Evolutionary conservation across 2,888 invertebrate genomes (phyloP).

Genomic region (Crossocerus cetratus): DNA sequence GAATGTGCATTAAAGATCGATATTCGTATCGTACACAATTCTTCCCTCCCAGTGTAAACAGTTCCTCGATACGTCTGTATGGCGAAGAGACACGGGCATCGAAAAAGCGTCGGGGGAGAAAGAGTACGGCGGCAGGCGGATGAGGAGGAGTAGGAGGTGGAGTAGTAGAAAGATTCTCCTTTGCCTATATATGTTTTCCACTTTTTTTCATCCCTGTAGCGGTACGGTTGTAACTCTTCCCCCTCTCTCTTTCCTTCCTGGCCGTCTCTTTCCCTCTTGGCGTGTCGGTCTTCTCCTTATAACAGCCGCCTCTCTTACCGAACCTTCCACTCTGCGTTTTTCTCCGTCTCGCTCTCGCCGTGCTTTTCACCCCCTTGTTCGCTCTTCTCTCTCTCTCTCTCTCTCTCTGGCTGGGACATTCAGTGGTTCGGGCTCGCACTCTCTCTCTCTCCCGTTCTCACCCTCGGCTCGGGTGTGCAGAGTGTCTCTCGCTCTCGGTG

Average conservation of each 20-base stretch:
- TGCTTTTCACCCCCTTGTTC: constrained; percentile 27
- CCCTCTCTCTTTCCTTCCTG: constrained; percentile 33
- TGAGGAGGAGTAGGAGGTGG: not conserved
- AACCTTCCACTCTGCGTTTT: constrained; percentile 29
- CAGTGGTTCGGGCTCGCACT: too few species aligned
- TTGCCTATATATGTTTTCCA: constrained; percentile 66
- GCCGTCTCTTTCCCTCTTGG: constrained; percentile 7
- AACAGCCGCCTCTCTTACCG: not conserved
- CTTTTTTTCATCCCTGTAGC: constrained; percentile 54
- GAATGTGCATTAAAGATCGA: constrained; percentile 49
- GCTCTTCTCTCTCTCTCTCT: constrained; percentile 41
- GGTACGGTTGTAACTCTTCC: constrained; percentile 14
- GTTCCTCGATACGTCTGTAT: constrained; percentile 47
- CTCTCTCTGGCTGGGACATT: too few species aligned
- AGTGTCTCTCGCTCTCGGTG: constrained; percentile 31
- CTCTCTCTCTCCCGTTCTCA: constrained; percentile 7
- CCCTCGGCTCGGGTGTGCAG: constrained; percentile 38
- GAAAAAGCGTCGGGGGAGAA: constrained; percentile 9
- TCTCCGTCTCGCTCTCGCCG: constrained; percentile 29
- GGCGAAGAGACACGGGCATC: constrained; percentile 35
- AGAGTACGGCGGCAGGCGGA: not conserved
- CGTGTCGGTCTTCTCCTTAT: too few species aligned
- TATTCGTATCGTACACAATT: constrained; percentile 47
- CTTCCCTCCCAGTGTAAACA: constrained; percentile 51
- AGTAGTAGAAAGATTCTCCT: constrained; percentile 53